Evolutionary conservation across 2,888 invertebrate genomes (phyloP).

Genomic region (Caenorhabditis uteleia): DNA sequence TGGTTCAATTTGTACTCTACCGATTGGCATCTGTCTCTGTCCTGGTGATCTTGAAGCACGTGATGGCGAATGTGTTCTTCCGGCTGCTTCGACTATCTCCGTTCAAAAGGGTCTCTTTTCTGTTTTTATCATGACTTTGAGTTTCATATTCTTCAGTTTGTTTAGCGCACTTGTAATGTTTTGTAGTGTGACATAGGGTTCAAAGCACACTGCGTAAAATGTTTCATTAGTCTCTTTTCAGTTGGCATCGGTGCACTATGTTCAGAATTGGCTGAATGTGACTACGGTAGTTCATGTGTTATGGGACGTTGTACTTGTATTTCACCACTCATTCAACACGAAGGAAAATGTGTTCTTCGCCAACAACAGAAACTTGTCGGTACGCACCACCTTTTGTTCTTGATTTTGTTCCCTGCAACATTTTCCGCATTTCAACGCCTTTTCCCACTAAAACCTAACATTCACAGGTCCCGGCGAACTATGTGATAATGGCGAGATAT

Average conservation of each 20-base stretch:
- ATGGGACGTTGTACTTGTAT: slow-evolving; percentile 64
- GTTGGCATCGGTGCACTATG: slow-evolving; percentile 65
- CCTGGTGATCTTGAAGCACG: slow-evolving; percentile 63
- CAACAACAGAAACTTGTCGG: slow-evolving; percentile 39
- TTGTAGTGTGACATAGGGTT: no score
- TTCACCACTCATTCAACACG: slow-evolving; percentile 60
- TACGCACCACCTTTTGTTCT: slow-evolving; percentile 15
- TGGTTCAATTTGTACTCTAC: slow-evolving; percentile 63
- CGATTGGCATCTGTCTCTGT: slow-evolving; percentile 64
- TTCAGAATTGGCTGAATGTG: slow-evolving; percentile 60
- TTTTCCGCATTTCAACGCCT: slow-evolving; percentile 5
- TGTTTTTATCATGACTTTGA: slow-evolving; percentile 1
- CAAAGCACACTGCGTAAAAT: not conserved
- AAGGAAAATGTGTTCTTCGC: slow-evolving; percentile 61
- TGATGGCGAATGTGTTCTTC: slow-evolving; percentile 62
- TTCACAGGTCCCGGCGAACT: slow-evolving; percentile 59
- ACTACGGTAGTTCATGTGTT: slow-evolving; percentile 59
- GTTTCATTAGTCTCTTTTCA: slow-evolving; percentile 31
- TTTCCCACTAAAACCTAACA: not conserved
- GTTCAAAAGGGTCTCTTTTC: slow-evolving; percentile 43
- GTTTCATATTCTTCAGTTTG: slow-evolving; percentile 2
- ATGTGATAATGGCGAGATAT: slow-evolving; percentile 64
- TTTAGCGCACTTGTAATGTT: slow-evolving; percentile 2
- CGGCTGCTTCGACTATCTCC: slow-evolving; percentile 45
- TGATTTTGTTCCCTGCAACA: not conserved